These are phyloP conservation scores for Crossocerus cetratus DNA, from an alignment of 2,888 invertebrate species.

Conservation along the genomic window DNA sequence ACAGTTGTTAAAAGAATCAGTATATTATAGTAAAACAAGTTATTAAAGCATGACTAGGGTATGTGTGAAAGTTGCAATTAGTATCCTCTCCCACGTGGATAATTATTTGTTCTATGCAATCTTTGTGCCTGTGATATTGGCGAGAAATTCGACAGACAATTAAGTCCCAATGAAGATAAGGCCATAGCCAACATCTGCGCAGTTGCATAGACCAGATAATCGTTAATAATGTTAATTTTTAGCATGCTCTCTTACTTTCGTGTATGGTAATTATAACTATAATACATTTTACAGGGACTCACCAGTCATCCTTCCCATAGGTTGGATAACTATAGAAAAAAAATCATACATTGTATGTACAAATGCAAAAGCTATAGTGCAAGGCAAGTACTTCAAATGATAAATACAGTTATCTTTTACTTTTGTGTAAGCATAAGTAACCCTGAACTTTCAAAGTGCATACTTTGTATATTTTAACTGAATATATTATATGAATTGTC, in stretches of 20 bases:
- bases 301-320: conserved; percentile 82
- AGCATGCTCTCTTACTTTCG: conserved; percentile 59
- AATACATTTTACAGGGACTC: conserved; percentile 76
- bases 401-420: conserved; percentile 27
- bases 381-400: conserved; percentile 55
- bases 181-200: conserved; percentile 19
- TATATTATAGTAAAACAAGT: neutral
- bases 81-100: neutral
- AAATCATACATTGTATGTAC: conserved; percentile 71
- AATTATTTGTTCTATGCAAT: conserved; percentile 18
- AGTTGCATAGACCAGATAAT: conserved; percentile 32
- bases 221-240: conserved; percentile 45
- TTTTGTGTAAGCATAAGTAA: conserved; percentile 21
- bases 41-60: conserved; percentile 10
- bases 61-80: neutral
- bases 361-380: conserved; percentile 62
- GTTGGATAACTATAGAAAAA: conserved; percentile 79
- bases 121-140: neutral
- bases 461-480: conserved; percentile 41
- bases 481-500: neutral
- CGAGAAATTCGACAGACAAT: no score
- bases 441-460: conserved; percentile 35
- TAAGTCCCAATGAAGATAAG: neutral
- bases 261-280: conserved; percentile 58
- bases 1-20: neutral